Evolutionary conservation across 1,140 invertebrate genomes (phyloP).

Genomic region (Panulirus ornatus): DNA sequence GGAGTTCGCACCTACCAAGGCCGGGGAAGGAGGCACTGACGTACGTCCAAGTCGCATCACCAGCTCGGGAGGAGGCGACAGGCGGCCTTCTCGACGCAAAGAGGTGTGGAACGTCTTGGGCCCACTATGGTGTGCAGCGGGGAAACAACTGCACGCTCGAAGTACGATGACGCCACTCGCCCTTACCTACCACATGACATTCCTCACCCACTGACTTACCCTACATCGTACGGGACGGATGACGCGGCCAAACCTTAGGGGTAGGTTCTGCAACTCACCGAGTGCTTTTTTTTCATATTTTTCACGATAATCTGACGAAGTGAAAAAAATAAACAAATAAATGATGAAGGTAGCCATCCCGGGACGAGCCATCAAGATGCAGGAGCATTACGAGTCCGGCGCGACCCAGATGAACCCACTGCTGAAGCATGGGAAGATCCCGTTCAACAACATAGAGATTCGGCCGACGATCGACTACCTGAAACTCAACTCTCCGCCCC

Average conservation of each 20-base stretch:
- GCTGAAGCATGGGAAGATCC: constrained; percentile 32
- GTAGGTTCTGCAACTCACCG: neutral
- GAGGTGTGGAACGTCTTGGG: too few species aligned
- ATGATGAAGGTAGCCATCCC: constrained; percentile 69
- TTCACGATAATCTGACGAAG: neutral
- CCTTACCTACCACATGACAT: neutral
- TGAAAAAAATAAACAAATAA: too few species aligned
- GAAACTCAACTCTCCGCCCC: neutral
- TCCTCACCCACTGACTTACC: neutral
- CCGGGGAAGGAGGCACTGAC: too few species aligned
- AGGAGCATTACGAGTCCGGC: constrained; percentile 24
- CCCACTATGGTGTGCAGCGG: neutral
- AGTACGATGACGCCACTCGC: neutral
- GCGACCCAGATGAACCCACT: constrained; percentile 34
- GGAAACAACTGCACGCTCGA: neutral
- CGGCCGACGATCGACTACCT: constrained; percentile 48
- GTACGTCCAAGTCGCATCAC: too few species aligned
- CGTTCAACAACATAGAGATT: constrained; percentile 59
- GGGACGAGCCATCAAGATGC: constrained; percentile 60
- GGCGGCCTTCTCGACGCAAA: too few species aligned
- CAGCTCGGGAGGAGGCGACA: too few species aligned
- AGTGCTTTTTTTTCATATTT: too few species aligned
- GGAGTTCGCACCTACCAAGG: too few species aligned
- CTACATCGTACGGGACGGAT: neutral
- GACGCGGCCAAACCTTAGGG: neutral